Evolutionary conservation across 2,888 invertebrate species (phyloP).

Genomic region (Eudasyphora cyanicolor): DNA sequence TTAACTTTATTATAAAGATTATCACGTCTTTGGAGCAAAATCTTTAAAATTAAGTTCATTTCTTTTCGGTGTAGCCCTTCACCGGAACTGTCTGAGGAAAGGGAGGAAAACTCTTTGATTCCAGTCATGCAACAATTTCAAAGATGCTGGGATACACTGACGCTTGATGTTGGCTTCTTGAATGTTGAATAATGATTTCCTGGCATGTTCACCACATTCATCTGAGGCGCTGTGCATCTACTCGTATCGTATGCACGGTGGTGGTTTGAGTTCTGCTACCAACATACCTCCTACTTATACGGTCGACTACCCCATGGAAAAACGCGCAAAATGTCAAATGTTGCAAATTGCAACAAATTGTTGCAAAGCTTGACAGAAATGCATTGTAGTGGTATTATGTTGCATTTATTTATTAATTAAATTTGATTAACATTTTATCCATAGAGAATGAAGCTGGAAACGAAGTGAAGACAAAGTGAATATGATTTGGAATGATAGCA

Average conservation of each 20-base stretch:
- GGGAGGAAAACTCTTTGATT: not conserved
- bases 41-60: no score
- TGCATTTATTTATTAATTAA: conserved; percentile 27
- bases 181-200: conserved; percentile 34
- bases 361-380: not conserved
- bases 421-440: conserved; percentile 25
- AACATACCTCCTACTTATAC: not conserved
- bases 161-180: not conserved
- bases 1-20: no score
- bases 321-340: conserved; percentile 25
- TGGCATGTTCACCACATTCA: conserved; percentile 16
- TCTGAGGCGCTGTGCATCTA: not conserved
- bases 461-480: no score
- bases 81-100: not conserved
- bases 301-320: not conserved
- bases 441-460: not conserved
- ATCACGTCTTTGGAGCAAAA: no score
- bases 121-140: not conserved
- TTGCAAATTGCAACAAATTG: conserved; percentile 38
- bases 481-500: no score
- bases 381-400: conserved; percentile 5
- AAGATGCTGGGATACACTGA: not conserved
- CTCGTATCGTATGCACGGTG: not conserved
- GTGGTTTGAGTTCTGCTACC: no score
- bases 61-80: no score